Evolutionary conservation across 2,113 vertebrate species (phyloP), one percentile per base, ranked within the genome.

Genomic region (Microcebus jonahi): DNA sequence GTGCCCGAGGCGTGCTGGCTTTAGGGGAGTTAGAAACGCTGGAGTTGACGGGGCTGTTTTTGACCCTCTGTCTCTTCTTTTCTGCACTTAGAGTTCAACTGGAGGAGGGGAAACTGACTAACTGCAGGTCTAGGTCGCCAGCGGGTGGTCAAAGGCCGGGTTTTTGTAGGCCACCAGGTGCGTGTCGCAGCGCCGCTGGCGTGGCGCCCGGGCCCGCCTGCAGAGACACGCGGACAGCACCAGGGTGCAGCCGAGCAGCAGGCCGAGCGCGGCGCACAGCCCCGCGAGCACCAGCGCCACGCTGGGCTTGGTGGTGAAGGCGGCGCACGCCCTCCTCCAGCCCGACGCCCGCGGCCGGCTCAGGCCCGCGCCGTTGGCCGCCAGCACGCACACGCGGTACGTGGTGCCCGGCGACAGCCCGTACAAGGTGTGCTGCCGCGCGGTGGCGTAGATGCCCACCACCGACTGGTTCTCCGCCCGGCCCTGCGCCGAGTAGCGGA

Each of bases 131-230:
- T 97, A 96, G 59, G 97, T 65, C 93, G 98, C 98, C 91, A 94
- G 96, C 0, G 98, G 97, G 18, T 98, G 94, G 75, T 98, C 98
- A 91, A 98, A 99, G 36, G 98, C 98, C 12, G 99, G 99, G 92
- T 99, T 99, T 96, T 98, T 98, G 61, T 99, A 98, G 84, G 99
- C 98, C 82, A 99, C 98, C 34, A 99, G 96, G 84, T 98, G 98
- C 50, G 98, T 98, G 20, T 97, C 96, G 0, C 96, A 97, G 34
- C 97, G 96, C 85, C 98, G 98, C 17, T 23, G 79, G 15, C 82
- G 76, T 20, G 97, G 96, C 27, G 95, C 97, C 94, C 88, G 98
- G 75, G 80, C 71, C 8, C 96, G 97, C 87, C 98, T 97, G 80
- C 98, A 99, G 67, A 99, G 97, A n/a, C 98, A 98, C 0, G 95